A percentile compares a stretch with the other conserved stretches of the same genome.
phyloP scores from a whole-genome alignment of 1,140 invertebrate species.

The Brachionus calyciflorus region DNA sequence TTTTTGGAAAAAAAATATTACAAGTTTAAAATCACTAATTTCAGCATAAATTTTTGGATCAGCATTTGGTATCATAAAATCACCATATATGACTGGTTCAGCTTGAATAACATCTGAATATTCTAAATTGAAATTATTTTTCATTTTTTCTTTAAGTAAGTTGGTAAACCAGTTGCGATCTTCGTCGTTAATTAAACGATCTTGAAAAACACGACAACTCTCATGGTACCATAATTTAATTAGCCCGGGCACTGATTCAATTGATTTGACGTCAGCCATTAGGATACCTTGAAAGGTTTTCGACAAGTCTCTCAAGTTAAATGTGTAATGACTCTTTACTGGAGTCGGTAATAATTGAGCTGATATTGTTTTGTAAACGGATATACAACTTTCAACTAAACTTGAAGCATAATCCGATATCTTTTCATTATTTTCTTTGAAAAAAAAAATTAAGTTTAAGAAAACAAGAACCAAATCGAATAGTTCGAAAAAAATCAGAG shows the following conservation, averaged over 20 bases:
- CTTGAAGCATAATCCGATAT: slow-evolving; percentile 56
- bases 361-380: slow-evolving; percentile 67
- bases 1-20: slow-evolving; percentile 47
- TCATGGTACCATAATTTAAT: slow-evolving; percentile 62
- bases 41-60: slow-evolving; percentile 57
- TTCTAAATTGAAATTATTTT: slow-evolving; percentile 54
- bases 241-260: slow-evolving; percentile 63
- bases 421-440: slow-evolving; percentile 50
- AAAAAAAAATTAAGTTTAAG: slow-evolving; percentile 49
- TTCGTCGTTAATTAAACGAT: slow-evolving; percentile 61
- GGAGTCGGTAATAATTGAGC: slow-evolving; percentile 60
- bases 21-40: slow-evolving; percentile 57
- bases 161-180: slow-evolving; percentile 59
- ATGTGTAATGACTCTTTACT: slow-evolving; percentile 61
- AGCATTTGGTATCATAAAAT: slow-evolving; percentile 54
- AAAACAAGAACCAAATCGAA: no score
- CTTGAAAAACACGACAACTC: slow-evolving; percentile 60
- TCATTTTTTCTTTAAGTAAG: slow-evolving; percentile 56
- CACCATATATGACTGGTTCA: slow-evolving; percentile 62
- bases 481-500: no score
- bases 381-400: slow-evolving; percentile 66
- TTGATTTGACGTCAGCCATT: slow-evolving; percentile 64
- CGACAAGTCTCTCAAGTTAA: slow-evolving; percentile 61
- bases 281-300: slow-evolving; percentile 62
- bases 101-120: slow-evolving; percentile 56